Evolutionary conservation across 1,140 invertebrate genomes (phyloP).

Genomic region (Bombus turneri): DNA sequence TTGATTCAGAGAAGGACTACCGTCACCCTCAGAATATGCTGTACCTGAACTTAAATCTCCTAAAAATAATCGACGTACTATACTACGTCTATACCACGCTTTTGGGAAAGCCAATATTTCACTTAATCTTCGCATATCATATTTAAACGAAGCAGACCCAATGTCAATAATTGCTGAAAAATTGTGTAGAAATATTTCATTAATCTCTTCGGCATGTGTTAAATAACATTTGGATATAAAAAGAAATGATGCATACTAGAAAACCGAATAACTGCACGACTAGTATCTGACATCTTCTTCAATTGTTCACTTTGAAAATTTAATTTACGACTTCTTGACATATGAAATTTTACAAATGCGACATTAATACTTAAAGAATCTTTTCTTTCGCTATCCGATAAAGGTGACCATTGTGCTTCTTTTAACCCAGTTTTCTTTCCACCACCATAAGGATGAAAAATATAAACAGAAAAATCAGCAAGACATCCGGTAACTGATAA

Average conservation of each 20-base stretch:
- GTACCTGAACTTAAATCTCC: conserved; percentile 90
- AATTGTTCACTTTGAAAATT: conserved; percentile 86
- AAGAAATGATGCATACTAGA: conserved; percentile 87
- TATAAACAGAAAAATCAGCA: conserved; percentile 98
- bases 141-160: conserved; percentile 99
- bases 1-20: conserved; percentile 73
- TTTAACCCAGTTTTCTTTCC: conserved; percentile 91
- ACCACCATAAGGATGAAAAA: conserved; percentile 98
- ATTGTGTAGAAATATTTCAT: conserved; percentile 49
- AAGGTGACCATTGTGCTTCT: conserved; percentile 92
- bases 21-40: conserved; percentile 82
- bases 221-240: neutral
- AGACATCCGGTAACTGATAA: conserved; percentile 96
- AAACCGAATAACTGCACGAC: conserved; percentile 92
- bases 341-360: conserved; percentile 98
- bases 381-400: conserved; percentile 94
- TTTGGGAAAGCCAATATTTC: conserved; percentile 99
- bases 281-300: conserved; percentile 77
- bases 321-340: conserved; percentile 93
- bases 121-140: conserved; percentile 98
- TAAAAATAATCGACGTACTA: conserved; percentile 95
- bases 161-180: conserved; percentile 95
- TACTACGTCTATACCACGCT: conserved; percentile 97
- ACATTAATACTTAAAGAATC: conserved; percentile 98
- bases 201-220: neutral